Percentiles rank a stretch among this genome's conserved stretches.
Evolutionary conservation across 2,888 invertebrate genomes (phyloP).

Genomic region (Phaedon cochleariae): DNA sequence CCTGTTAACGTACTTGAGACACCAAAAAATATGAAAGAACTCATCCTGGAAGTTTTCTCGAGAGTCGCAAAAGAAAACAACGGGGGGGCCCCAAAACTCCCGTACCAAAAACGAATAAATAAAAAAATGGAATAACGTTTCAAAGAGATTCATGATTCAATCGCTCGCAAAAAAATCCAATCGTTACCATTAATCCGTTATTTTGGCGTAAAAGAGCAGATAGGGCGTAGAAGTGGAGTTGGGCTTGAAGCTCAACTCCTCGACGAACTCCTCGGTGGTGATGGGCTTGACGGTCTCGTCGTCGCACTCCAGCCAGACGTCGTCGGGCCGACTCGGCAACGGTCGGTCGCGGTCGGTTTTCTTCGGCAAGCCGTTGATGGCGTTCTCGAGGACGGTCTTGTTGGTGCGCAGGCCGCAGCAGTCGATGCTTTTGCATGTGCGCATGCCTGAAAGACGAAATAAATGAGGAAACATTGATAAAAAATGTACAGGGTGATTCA

Average conservation of each 20-base stretch:
- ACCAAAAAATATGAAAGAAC: too few species aligned
- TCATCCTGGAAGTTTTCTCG: too few species aligned
- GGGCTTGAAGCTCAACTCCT: slow-evolving; percentile 77
- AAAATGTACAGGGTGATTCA: too few species aligned
- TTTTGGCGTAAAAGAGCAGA: slow-evolving; percentile 78
- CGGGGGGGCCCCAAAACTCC: too few species aligned
- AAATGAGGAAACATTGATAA: too few species aligned
- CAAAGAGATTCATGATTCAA: too few species aligned
- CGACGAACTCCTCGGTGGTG: slow-evolving; percentile 79
- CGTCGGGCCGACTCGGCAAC: slow-evolving; percentile 35
- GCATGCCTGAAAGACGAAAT: slow-evolving; percentile 24
- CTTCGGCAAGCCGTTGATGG: slow-evolving; percentile 53
- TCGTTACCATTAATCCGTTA: slow-evolving; percentile 36
- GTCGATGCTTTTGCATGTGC: slow-evolving; percentile 66
- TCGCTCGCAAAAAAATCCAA: too few species aligned
- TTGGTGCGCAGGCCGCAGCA: slow-evolving; percentile 69
- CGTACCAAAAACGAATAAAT: too few species aligned
- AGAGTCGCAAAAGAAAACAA: too few species aligned
- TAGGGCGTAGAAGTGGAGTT: slow-evolving; percentile 87
- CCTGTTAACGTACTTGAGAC: too few species aligned
- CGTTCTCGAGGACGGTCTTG: slow-evolving; percentile 56
- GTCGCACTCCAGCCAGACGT: slow-evolving; percentile 84
- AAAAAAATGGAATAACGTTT: too few species aligned
- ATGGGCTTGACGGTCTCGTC: slow-evolving; percentile 86
- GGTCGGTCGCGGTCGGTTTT: neutral